Base-by-base conservation (phyloP, 37 sponge, comb jelly and placozoan species). In the Halisarca cf. caerulea region DNA sequence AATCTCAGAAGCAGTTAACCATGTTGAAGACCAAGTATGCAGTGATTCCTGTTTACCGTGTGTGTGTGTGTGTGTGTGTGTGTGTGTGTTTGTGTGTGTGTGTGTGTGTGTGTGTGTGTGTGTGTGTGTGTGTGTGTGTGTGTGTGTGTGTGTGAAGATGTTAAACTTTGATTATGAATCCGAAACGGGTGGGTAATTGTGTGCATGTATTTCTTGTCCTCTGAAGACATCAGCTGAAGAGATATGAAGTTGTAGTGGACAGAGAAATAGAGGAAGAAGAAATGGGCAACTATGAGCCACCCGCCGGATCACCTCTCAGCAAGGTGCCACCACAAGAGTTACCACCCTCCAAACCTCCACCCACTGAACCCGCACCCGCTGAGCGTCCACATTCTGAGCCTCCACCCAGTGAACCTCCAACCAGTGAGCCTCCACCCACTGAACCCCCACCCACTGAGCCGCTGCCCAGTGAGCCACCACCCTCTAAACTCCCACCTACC, bases 1-100 rank as follows among this genome's bases (percentile, higher is more conserved):
- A 84, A 23, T 92, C 92, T 8, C 86, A 88, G 66, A 82, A 83
- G 38, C 80, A 84, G 25, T 79, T 95, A 42, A 87, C 92, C 17
- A 87, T 88, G 35, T 64, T 95, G 44, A 91, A 91, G 51, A 61
- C 68, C 15, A 80, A 75, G 87, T 91, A 21, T 84, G 86, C 58
- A 39, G 44, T 44, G 7, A 15, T 44, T 35, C 15, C 54, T 37
- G 21, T 11, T 47, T 14, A 47, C 34, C 69, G 30, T 68, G 69
- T 34, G 35, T 30, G 35, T 68, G 34, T 68, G 69, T 18, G 17
- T 17, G 2, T 59, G 25, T 68, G 24, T 61, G 28, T 6, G 15
- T 23, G 64, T 61, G 4, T 61, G 24, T 23, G 24, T 28, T 61
- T 61, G 64, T 28, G 15, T 23, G 30, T 61, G 64, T 61, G 20